Evolutionary conservation across 1,140 invertebrate genomes (phyloP), one percentile per base, ranked within the genome.

Genomic region (Calliopsis andreniformis): DNA sequence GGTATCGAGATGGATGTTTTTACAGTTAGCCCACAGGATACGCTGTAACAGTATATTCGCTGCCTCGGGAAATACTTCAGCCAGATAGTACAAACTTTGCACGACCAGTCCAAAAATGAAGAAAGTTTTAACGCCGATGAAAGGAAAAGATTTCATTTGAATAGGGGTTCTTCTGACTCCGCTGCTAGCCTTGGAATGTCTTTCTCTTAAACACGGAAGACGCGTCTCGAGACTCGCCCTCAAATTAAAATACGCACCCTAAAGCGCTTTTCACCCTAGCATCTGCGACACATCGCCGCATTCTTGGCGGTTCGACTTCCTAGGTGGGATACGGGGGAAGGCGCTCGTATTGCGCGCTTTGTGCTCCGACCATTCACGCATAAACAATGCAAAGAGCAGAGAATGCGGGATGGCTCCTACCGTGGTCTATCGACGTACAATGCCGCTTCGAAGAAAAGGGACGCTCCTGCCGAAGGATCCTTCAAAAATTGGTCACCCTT

Each of bases 11-110:
- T 70, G 69, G 75, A 83, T 71, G 80, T 63, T 86, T 73, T 87
- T 87, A 88, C 87, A 87, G 87, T 88, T 88, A 88, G 72, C 78
- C 10, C 76, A 78, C 72, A 68, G 55, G 68, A 70, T 70, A 55
- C 49, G 58, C 42, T 61, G 56, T 86, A 86, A 86, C 85, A 82
- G 84, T 86, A 86, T 80, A 86, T 73, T 59, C 62, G 69, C n/a
- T 16, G 49, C 42, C 35, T 25, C 8, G 30, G 28, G 23, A 10
- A 30, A 30, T 8, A 61, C 51, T 25, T 18, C 45, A 59, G 18
- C n/a, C 14, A 23, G 32, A 30, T 49, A 32, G 59, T 14, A 62
- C 35, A 39, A 39, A 39, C 35, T 39, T 39, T 3, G 10, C 10
- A 39, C 4, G 35, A 39, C n/a, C n/a, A n/a, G n/a, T n/a, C n/a